Base-by-base conservation (phyloP, 2,888 invertebrate genomes). In the Lasioglossum malachurum region DNA sequence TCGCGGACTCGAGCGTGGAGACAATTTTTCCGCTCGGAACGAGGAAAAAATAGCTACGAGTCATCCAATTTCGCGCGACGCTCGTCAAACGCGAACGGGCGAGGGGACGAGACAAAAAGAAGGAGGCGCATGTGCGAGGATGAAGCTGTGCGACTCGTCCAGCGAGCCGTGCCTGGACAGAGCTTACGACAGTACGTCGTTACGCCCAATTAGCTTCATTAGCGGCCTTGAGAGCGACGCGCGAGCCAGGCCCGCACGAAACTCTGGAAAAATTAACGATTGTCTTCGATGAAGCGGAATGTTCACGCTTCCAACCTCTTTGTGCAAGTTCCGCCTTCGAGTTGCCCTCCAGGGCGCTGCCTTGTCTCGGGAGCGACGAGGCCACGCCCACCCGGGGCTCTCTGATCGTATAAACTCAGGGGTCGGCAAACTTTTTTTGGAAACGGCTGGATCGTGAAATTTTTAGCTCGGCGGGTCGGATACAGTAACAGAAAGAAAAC, bases 141-240 rank as follows among this genome's bases (percentile, higher is more conserved):
- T 53, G 53, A 64, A 74, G 71, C 75, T 84, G 72, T 67, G 74
- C 73, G 72, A 82, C 78, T 75, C 75, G 83, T 78, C 67, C 79
- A 77, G 75, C 67, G 49, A 64, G 46, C 31, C 46, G 75, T 76
- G 83, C 35, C 72, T 73, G 75, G 78, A 49, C 81, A 71, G 71
- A 80, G 86, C 90, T 90, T 89, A 87, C 90, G 91, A 92, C 92
- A 89, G 88, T 88, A 86, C 88, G 90, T 94, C 91, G 92, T 93
- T 93, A 93, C 93, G 88, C 91, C 88, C 94, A 94, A 94, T 94
- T 94, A 93, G 89, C 92, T 93, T 92, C 88, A 91, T 92, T 93
- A 92, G 90, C 88, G 91, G 89, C 94, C 93, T 93, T 93, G 93
- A 91, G 89, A 80, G 74, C 4, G 38, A 57, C 73, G 75, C 75